Conservation (phyloP, 2,888 invertebrate species). For the Electrophaes corylata region DNA sequence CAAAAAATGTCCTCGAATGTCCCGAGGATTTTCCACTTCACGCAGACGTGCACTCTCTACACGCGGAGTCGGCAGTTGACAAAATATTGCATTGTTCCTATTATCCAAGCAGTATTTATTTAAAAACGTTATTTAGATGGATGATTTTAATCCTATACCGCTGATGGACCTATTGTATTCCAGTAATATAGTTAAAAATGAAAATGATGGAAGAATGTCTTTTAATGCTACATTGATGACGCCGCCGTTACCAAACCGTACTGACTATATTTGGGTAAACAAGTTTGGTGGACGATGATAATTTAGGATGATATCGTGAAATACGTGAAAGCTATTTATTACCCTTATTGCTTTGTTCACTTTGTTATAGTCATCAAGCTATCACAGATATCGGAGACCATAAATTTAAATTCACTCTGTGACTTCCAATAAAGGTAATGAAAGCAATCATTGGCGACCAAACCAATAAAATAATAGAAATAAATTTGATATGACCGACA, state of each 20-base stretch:
- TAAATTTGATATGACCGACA: slow-evolving; percentile 84
- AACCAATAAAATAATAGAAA: slow-evolving; percentile 84
- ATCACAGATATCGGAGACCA: slow-evolving; percentile 76
- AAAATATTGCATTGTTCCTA: slow-evolving; percentile 84
- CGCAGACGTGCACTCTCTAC: slow-evolving; percentile 80
- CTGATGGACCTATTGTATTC: slow-evolving; percentile 74
- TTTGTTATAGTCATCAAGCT: slow-evolving; percentile 78
- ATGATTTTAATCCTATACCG: slow-evolving; percentile 81
- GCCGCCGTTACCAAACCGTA: slow-evolving; percentile 26
- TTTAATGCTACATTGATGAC: slow-evolving; percentile 44
- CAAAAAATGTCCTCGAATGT: slow-evolving; percentile 83
- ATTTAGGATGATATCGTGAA: slow-evolving; percentile 52
- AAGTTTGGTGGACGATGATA: slow-evolving; percentile 39
- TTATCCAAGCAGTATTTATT: slow-evolving; percentile 82
- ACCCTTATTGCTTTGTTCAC: slow-evolving; percentile 77
- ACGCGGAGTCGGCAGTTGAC: slow-evolving; percentile 81
- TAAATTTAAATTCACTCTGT: slow-evolving; percentile 81
- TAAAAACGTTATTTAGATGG: slow-evolving; percentile 84
- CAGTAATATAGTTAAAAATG: slow-evolving; percentile 71
- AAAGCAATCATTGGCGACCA: slow-evolving; percentile 77
- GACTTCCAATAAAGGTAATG: slow-evolving; percentile 83
- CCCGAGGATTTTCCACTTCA: slow-evolving; percentile 85
- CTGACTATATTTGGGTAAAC: slow-evolving; percentile 34
- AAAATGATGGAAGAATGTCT: slow-evolving; percentile 51
- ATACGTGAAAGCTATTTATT: slow-evolving; percentile 72